Base-by-base conservation (phyloP, 1,140 invertebrate species). In the Drosophila virilis region DNA sequence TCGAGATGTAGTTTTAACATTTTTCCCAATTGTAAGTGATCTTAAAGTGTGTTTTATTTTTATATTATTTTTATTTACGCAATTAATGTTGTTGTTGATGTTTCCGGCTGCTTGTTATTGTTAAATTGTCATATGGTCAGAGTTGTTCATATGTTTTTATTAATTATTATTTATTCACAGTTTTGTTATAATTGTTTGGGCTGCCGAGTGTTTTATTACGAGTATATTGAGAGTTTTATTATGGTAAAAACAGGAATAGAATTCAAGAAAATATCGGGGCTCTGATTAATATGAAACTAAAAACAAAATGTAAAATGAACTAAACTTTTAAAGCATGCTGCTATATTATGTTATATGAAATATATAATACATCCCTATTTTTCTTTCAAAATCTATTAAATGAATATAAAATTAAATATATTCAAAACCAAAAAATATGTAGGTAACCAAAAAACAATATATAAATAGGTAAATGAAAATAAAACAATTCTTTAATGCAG, bases 11-110 rank as follows among this genome's bases (percentile, higher is more conserved):
- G 61, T 80, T 74, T 67, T 75, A 91, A 91, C 90, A 91, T 91
- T 91, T 91, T 91, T 91, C 90, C 90, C 90, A 91, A 91, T 90
- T 91, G 77, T 89, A 76, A 85, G 86, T 90, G 90, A 91, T 88
- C 90, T 91, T 91, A 91, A 91, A 91, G 90, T 91, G 90, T 91
- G 90, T 91, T 91, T 83, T 84, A 54, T 52, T 74, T 66, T 54
- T 43, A 61, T 67, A 12, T 35, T 81, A 67, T 71, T 50, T 68
- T 58, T 55, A 65, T 52, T 48, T 68, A 69, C 64, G 51, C 50
- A 74, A 71, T 69, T 80, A 42, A 13, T 71, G 40, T 64, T 58
- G 43, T 52, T 52, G 28, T 58, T 60, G 8, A 38, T 59, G 33
- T 43, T 43, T 7, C 4, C 10, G 46, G 17, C 10, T 15, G 13